A percentile compares a stretch with the other conserved stretches of the same genome.
These are phyloP conservation scores for Aphaenogaster ashmeadi DNA, from an alignment of 1,140 invertebrate species.

Conservation along the genomic window DNA sequence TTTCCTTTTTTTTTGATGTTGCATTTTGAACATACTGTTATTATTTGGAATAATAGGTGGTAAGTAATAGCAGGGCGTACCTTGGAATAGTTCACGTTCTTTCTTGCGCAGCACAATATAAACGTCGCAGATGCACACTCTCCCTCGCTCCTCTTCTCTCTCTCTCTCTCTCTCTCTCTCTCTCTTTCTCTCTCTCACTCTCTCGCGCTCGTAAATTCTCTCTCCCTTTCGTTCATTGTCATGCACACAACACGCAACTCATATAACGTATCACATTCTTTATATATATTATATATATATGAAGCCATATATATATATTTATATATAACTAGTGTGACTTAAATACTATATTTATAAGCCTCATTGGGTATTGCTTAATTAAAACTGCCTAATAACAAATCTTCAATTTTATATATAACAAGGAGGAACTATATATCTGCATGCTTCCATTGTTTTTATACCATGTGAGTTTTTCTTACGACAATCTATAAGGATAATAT, in stretches of 20 bases:
- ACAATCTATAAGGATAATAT: conserved; percentile 57
- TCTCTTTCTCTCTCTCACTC: conserved; percentile 26
- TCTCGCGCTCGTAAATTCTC: conserved; percentile 49
- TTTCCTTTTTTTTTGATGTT: conserved; percentile 80
- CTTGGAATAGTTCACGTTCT: conserved; percentile 88
- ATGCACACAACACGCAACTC: conserved; percentile 67
- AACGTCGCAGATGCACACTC: conserved; percentile 86
- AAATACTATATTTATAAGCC: conserved; percentile 81
- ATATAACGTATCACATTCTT: conserved; percentile 79
- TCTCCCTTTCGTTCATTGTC: conserved; percentile 45
- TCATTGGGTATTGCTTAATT: conserved; percentile 84
- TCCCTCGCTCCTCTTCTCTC: conserved; percentile 70
- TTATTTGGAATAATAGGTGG: conserved; percentile 86
- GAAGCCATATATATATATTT: conserved; percentile 73
- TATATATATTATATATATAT: conserved; percentile 75
- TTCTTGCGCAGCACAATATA: conserved; percentile 88
- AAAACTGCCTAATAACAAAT: conserved; percentile 85
- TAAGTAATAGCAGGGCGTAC: conserved; percentile 87
- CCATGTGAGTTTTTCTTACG: conserved; percentile 74
- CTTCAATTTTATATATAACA: conserved; percentile 82
- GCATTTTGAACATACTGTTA: conserved; percentile 85
- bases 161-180: conserved; percentile 21
- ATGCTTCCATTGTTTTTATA: conserved; percentile 77
- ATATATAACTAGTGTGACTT: conserved; percentile 79
- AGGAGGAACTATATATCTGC: conserved; percentile 83